Evolutionary conservation across 2,797 vertebrate species (phyloP), one percentile per base, ranked within the genome.

Genomic region (Cirrhinus mrigala): DNA sequence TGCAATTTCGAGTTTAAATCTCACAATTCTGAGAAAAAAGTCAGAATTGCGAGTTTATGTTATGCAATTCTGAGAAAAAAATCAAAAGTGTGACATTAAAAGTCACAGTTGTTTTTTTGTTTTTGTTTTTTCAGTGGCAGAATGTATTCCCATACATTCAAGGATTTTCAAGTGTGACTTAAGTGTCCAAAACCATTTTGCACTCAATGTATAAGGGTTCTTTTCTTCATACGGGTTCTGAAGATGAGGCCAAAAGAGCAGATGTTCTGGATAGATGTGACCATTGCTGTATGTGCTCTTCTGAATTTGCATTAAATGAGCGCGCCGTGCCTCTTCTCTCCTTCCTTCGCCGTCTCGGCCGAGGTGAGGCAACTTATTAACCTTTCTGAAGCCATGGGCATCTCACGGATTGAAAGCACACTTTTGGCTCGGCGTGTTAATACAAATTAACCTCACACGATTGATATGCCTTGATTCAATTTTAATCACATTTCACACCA

Each of bases 291-390:
- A 58, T 83, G 27, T 87, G 70, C 79, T 73, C 20, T 87, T 88
- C 79, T 80, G 83, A 88, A 93, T 93, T 92, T 93, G 91, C 90
- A 92, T 94, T 92, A 92, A 91, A 89, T 84, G 89, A 77, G 86
- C 84, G 80, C 24, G 84, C 54, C 64, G 71, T 73, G 87, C 87
- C 90, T 70, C 73, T 64, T 86, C 88, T 91, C 89, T 89, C 92
- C 90, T 85, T 46, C 77, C 24, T 74, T 75, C 24, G 16, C 52
- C 88, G 75, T 86, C 70, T 77, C 81, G 79, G 83, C 79, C 83
- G 87, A 90, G 93, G 92, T 91, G 93, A 93, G 90, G 88, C 90
- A 92, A 91, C 93, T 95, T 93, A 94, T 96, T 95, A 95, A 95
- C 94, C 94, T 95, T 91, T 90, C 87, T 86, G 87, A 92, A 91